These are phyloP conservation scores for Psilopsiagon aurifrons DNA, from an alignment of 2,113 vertebrate species.

Conservation along the genomic window DNA sequence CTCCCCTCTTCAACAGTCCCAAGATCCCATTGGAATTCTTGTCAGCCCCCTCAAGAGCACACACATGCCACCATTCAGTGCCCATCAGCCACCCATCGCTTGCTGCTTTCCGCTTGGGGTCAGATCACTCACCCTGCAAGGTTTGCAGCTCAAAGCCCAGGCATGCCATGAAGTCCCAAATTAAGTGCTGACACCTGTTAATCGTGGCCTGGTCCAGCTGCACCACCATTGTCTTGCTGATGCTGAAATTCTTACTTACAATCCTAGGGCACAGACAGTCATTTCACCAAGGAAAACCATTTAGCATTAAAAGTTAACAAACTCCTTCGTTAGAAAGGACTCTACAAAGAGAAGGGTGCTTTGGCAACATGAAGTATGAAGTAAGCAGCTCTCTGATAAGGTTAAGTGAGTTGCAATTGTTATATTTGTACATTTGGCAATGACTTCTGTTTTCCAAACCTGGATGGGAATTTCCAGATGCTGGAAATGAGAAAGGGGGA, in stretches of 20 bases:
- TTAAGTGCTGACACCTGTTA: fast-evolving
- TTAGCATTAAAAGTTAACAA: not conserved
- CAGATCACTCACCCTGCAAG: fast-evolving
- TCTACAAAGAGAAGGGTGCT: not conserved
- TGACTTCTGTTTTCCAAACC: not conserved
- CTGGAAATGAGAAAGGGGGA: not conserved
- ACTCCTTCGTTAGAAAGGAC: not conserved
- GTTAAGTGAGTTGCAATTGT: not conserved
- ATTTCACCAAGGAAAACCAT: not conserved
- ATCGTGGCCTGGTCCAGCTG: fast-evolving
- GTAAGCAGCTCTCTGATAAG: not conserved
- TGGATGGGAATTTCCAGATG: not conserved
- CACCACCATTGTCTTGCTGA: fast-evolving
- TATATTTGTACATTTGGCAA: not conserved
- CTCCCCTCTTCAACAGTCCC: not conserved
- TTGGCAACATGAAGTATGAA: not conserved
- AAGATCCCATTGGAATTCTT: not conserved
- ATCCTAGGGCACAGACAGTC: not conserved
- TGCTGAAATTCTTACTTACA: fast-evolving
- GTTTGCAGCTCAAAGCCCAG: fast-evolving
- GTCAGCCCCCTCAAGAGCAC: not conserved
- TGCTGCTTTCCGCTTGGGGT: fast-evolving
- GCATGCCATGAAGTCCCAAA: fast-evolving
- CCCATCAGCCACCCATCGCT: not conserved
- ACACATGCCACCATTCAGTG: fast-evolving